A percentile compares a stretch with the other conserved stretches of the same genome.
Conservation (phyloP, 2,113 vertebrate genomes). For the Clupea harengus region DNA sequence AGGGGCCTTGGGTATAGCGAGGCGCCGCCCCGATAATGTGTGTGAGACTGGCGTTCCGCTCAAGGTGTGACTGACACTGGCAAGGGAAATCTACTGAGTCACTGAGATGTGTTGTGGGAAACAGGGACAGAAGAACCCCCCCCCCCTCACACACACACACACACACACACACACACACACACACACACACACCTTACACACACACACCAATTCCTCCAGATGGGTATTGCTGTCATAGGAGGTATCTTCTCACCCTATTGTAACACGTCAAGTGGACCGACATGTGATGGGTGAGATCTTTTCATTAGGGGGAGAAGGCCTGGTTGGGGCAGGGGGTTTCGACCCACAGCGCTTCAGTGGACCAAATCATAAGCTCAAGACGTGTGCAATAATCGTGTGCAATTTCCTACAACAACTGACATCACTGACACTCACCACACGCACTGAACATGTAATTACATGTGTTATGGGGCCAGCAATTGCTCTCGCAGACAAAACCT, state of each 20-base stretch:
- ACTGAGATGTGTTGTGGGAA: background rate
- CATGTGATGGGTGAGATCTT: background rate
- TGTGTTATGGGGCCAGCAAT: background rate
- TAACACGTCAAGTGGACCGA: background rate
- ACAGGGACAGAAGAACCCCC: background rate
- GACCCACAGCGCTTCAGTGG: background rate
- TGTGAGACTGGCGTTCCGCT: background rate
- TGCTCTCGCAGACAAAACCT: background rate
- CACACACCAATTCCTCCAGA: background rate
- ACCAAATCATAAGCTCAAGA: background rate
- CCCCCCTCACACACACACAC: background rate
- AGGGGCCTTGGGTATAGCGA: background rate
- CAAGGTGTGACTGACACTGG: constrained; percentile 6
- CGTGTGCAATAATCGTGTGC: background rate
- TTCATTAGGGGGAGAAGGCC: background rate
- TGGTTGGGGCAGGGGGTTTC: background rate
- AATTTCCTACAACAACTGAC: background rate
- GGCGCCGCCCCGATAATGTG: constrained; percentile 6
- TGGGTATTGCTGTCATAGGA: background rate
- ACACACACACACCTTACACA: background rate
- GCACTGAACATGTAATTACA: background rate
- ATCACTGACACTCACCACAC: background rate
- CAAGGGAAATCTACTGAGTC: constrained; percentile 1
- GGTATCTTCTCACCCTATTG: background rate
- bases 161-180: background rate